phyloP scores from a whole-genome alignment of 2,113 vertebrate genomes.

The Talpa occidentalis region DNA sequence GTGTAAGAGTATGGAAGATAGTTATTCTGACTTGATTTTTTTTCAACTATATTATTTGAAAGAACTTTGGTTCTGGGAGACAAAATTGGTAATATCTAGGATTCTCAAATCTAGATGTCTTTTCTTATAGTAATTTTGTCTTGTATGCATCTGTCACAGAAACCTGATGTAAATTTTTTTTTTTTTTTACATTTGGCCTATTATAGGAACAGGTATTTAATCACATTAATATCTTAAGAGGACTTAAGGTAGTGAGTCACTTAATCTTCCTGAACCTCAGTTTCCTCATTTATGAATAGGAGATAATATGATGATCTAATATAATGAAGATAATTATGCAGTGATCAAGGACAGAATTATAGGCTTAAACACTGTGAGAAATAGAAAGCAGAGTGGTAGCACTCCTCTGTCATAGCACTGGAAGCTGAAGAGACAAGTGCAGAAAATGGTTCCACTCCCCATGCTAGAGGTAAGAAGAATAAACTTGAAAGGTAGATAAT shows the following conservation, averaged over 20 bases:
- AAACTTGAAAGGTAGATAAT: conserved; percentile 45
- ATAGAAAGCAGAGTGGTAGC: conserved; percentile 3
- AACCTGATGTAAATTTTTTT: conserved; percentile 32
- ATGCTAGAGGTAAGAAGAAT: conserved; percentile 28
- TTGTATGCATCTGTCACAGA: neutral
- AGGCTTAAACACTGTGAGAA: conserved; percentile 57
- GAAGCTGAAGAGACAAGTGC: conserved; percentile 33
- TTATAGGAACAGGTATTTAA: conserved; percentile 58
- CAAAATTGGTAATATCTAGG: neutral
- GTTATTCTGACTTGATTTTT: neutral
- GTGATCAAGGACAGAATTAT: conserved; percentile 70
- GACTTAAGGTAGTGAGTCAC: conserved; percentile 59
- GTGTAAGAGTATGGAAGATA: neutral
- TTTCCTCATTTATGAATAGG: conserved; percentile 73
- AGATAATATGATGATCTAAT: conserved; percentile 63
- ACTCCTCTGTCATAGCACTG: neutral
- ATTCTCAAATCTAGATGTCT: conserved; percentile 7
- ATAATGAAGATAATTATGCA: conserved; percentile 70
- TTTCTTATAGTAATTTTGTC: neutral
- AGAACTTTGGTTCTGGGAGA: conserved; percentile 13
- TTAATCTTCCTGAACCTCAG: conserved; percentile 75
- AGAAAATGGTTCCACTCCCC: neutral
- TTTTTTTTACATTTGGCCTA: conserved; percentile 1
- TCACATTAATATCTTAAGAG: conserved; percentile 70
- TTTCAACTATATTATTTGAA: neutral